phyloP scores from a whole-genome alignment of 2,888 invertebrate genomes.

The Lasioglossum pauxillum region DNA sequence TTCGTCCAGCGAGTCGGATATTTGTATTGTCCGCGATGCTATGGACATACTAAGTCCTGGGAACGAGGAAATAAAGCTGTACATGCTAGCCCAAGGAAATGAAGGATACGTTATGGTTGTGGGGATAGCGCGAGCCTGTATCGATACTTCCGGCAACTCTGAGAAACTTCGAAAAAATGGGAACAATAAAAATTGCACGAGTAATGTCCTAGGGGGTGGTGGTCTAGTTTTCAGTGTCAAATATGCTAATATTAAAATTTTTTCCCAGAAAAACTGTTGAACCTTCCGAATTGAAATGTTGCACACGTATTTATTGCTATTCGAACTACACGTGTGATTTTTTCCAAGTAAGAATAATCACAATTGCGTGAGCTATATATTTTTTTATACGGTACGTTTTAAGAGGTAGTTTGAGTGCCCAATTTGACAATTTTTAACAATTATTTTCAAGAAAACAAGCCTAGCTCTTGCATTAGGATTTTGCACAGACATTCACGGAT shows the following conservation, averaged over 20 bases:
- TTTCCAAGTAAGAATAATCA: neutral
- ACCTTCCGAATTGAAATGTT: too few relatives aligned
- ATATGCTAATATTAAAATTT: too few relatives aligned
- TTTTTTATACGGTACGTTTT: neutral
- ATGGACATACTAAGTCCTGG: neutral
- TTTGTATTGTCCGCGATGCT: constrained; percentile 17
- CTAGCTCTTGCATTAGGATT: neutral
- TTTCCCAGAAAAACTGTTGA: too few relatives aligned
- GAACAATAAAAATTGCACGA: too few relatives aligned
- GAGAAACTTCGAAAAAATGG: neutral
- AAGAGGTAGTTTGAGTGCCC: neutral
- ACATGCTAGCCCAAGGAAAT: neutral
- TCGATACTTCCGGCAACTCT: constrained; percentile 35
- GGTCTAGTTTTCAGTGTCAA: too few relatives aligned
- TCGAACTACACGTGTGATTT: neutral
- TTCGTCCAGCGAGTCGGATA: constrained; percentile 26
- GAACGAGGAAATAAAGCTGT: constrained; percentile 33
- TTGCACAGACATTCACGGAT: neutral
- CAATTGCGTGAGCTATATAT: neutral
- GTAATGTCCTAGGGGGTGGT: too few relatives aligned
- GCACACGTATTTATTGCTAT: neutral
- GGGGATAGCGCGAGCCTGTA: neutral
- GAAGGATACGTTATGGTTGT: constrained; percentile 1
- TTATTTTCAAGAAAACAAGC: neutral
- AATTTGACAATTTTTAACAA: neutral